Percentiles rank a stretch among this genome's conserved stretches.
Evolutionary conservation across 2,797 vertebrate genomes (phyloP).

Genomic region (Pyrocephalus nanus): DNA sequence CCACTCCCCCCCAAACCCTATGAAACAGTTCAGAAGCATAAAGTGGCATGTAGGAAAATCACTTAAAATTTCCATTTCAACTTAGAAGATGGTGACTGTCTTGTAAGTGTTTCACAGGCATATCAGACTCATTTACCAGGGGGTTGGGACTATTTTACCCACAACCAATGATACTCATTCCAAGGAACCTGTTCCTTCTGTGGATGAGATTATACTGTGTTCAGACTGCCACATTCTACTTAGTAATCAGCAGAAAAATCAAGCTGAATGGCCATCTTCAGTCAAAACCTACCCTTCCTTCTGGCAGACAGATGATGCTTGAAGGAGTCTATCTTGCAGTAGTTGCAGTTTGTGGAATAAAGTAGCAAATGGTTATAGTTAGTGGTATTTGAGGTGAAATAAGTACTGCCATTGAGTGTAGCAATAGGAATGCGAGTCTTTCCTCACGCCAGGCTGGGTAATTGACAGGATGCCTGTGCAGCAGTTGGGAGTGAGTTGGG

Average conservation of each 20-base stretch:
- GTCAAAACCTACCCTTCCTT: background rate
- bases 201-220: background rate
- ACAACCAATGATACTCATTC: background rate
- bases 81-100: background rate
- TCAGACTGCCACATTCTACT: background rate
- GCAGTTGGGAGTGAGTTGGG: accelerated
- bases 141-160: background rate
- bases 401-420: background rate
- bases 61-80: background rate
- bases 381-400: background rate
- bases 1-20: background rate
- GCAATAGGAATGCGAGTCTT: background rate
- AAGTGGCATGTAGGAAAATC: background rate
- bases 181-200: background rate
- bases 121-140: background rate
- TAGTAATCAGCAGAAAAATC: background rate
- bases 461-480: background rate
- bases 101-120: background rate
- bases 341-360: background rate
- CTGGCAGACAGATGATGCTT: background rate
- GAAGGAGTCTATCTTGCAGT: background rate
- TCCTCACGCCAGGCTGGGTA: background rate
- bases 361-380: background rate
- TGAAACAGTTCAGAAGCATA: background rate
- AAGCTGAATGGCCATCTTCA: background rate